These are phyloP conservation scores for Nomada flava DNA, from an alignment of 2,888 invertebrate genomes.

Conservation along the genomic window DNA sequence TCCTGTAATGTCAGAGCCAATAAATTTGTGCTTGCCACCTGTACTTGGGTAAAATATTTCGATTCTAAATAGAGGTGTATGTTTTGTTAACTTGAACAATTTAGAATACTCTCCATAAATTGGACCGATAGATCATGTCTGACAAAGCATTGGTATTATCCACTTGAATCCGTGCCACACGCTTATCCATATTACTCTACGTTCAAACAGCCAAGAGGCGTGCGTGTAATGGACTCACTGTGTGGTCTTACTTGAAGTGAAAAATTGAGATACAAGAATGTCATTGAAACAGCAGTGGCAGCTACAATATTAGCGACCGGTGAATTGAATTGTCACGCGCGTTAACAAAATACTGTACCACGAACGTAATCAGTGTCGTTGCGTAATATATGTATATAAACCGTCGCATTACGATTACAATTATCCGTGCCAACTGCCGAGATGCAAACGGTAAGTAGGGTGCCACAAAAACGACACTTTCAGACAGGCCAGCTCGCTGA, in stretches of 20 bases:
- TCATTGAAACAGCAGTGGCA: background rate
- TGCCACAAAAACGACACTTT: conserved; percentile 59
- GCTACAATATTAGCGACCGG: background rate
- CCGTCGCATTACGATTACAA: conserved; percentile 68
- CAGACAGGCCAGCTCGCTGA: conserved; percentile 18
- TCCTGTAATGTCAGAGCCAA: no score
- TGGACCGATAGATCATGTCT: no score
- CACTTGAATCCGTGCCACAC: background rate
- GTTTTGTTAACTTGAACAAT: no score
- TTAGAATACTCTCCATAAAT: no score
- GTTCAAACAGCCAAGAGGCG: background rate
- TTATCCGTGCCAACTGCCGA: conserved; percentile 66
- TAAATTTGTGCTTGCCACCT: no score
- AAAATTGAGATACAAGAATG: conserved; percentile 8
- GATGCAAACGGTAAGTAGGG: conserved; percentile 71
- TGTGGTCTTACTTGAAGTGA: background rate
- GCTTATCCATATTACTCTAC: background rate
- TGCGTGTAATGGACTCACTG: background rate
- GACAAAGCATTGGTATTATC: background rate
- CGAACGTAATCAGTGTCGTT: background rate
- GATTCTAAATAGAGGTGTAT: no score
- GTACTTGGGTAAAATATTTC: no score
- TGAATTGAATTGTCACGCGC: conserved; percentile 1
- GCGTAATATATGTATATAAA: conserved; percentile 10
- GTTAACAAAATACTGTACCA: conserved; percentile 10